Base-by-base conservation (phyloP, 2,888 invertebrate species). In the Cheilosia vernalis region DNA sequence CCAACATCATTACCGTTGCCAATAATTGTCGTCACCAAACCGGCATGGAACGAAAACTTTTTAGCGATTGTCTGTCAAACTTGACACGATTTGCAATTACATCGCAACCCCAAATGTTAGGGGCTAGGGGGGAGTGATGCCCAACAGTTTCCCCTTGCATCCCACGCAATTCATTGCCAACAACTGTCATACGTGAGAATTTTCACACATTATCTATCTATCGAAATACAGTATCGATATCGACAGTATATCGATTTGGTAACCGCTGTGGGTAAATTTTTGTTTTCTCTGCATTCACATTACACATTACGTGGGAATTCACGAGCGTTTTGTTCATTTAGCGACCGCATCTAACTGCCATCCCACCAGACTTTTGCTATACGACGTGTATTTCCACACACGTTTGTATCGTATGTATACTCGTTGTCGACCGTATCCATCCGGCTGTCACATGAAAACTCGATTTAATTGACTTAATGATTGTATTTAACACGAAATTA, bases 381-480 rank as follows among this genome's bases (percentile, higher is more conserved):
- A 19, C 2, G 44, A 17, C 44, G 47, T 9, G 9, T 19, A 1
- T 44, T 44, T 40, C 9, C n/a, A 40, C 56, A 13, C 17, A 42
- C 17, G 21, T 27, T 30, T 24, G 42, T 19, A 13, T 27, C 53
- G 44, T 63, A 42, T 13, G 40, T 47, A 19, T n/a, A n/a, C n/a
- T n/a, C n/a, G 44, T 21, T 51, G 64, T 17, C 15, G 33, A 13
- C 42, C n/a, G n/a, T 40, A 58, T 55, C 58, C 63, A 70, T 77
- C 66, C 37, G 61, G 27, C 44, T 77, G 77, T 82, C 82, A 72
- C 60, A 72, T 77, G 82, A 77, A 66, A 73, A 73, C 66, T 72
- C 73, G 37, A 56, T 73, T 69, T 63, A 83, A 83, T 83, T 73
- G 73, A 83, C 79, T 83, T 73, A 79, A 83, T 79, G 83, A 83